These are phyloP conservation scores for Delia radicum DNA, from an alignment of 1,140 invertebrate species.

Conservation along the genomic window DNA sequence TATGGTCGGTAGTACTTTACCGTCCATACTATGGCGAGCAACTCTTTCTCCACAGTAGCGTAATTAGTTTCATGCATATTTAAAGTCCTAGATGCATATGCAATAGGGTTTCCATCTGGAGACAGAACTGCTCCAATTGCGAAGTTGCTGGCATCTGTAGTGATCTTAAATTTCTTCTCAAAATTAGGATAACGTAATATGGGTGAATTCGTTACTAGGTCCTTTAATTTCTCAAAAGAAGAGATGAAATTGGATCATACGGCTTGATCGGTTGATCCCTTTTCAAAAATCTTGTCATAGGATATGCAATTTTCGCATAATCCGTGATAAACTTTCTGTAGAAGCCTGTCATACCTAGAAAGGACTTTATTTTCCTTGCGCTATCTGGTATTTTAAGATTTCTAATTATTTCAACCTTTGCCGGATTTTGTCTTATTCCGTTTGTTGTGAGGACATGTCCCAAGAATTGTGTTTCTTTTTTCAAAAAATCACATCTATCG, in stretches of 20 bases:
- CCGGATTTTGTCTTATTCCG: not conserved
- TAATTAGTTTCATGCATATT: slow-evolving; percentile 15
- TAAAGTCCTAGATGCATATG: not conserved
- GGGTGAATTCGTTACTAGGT: not conserved
- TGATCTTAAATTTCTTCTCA: not conserved
- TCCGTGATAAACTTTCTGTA: slow-evolving; percentile 2
- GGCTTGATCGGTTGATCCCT: not conserved
- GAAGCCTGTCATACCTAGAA: slow-evolving; percentile 5
- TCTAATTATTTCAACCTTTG: slow-evolving; percentile 1
- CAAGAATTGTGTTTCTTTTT: slow-evolving; percentile 13
- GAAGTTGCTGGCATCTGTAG: not conserved
- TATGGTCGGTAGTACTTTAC: not conserved
- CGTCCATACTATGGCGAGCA: not conserved
- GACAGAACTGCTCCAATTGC: no score
- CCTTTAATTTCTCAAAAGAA: slow-evolving; percentile 17
- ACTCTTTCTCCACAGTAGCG: not conserved
- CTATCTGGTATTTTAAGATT: not conserved
- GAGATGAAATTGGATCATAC: slow-evolving; percentile 7
- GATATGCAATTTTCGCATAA: slow-evolving; percentile 14
- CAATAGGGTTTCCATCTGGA: not conserved
- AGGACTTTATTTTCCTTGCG: not conserved
- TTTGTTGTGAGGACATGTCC: slow-evolving; percentile 4
- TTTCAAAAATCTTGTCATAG: not conserved
- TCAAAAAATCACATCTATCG: slow-evolving; percentile 15
- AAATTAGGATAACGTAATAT: not conserved